Base-by-base conservation (phyloP, 2,888 invertebrate genomes). In the Parapristionchus giblindavisi region DNA sequence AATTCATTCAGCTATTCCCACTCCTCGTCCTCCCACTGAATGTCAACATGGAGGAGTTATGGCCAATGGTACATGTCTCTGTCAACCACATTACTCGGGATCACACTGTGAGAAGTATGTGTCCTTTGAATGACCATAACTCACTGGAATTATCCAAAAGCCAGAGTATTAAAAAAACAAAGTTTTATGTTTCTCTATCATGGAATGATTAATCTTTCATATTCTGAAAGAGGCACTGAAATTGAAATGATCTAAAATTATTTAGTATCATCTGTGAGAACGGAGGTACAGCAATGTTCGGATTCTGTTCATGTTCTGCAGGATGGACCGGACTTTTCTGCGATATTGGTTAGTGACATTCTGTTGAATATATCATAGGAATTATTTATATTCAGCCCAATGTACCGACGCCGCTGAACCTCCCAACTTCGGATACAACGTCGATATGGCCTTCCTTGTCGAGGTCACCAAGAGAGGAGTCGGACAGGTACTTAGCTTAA, bases 41-140 rank as follows among this genome's bases (percentile, higher is more conserved):
- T 85, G 85, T 54, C 80, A 79, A 65, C 84, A 85, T 72, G 84
- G 85, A 60, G 85, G 85, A 70, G 79, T 85, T 2, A 77, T 78
- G 76, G 78, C 77, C 38, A 61, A 61, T 34, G 70, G 29, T 11
- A 68, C 78, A 0, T 85, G 85, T 76, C 77, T 80, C 77, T 85
- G 85, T 65, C 79, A 80, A 24, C 79, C 82, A 21, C 76, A 79
- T 76, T 85, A 75, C 76, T 76, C 76, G 29, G 85, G 85, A 75
- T 61, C 68, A 0, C 75, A 81, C 34, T 85, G 85, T 75, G 75
- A 83, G 63, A 77, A 75, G 48, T 75, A 40, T 29, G 68, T n/a
- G 8, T n/a, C n/a, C n/a, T n/a, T n/a, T n/a, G n/a, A n/a, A n/a
- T n/a, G n/a, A n/a, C n/a, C n/a, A n/a, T n/a, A n/a, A n/a, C n/a